Conservation (phyloP, 2,888 invertebrate genomes). For the Neoitamus cyanurus region DNA sequence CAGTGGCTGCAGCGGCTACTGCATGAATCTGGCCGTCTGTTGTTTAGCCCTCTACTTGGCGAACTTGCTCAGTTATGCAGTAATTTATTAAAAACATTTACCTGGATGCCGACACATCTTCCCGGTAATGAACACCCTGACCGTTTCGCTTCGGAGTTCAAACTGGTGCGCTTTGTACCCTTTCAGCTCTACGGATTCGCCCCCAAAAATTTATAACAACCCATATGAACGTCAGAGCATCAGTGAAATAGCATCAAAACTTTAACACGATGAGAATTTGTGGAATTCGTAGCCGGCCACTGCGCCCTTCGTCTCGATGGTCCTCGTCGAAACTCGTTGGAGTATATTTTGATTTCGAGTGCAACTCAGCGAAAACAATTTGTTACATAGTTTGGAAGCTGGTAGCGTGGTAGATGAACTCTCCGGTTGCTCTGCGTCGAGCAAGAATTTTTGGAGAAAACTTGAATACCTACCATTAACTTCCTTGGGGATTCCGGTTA, state of each 20-base stretch:
- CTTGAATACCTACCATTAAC: background rate
- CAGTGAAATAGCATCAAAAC: slow-evolving; percentile 6
- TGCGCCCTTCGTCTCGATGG: background rate
- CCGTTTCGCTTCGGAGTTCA: slow-evolving; percentile 3
- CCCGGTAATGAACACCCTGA: background rate
- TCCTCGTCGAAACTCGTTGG: background rate
- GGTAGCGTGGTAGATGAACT: background rate
- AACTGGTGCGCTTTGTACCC: background rate
- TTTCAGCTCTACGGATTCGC: background rate
- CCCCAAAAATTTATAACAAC: background rate
- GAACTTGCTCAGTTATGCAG: background rate
- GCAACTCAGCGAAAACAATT: slow-evolving; percentile 7
- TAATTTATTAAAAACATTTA: slow-evolving; percentile 21
- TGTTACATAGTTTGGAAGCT: background rate
- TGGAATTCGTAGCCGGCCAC: background rate
- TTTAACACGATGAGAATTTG: slow-evolving; percentile 7
- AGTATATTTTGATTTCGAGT: slow-evolving; percentile 25
- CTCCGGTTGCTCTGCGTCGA: background rate
- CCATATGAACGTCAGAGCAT: background rate
- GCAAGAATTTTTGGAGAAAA: background rate
- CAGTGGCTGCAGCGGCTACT: background rate
- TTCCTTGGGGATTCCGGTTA: background rate
- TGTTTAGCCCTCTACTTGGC: background rate
- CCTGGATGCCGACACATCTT: slow-evolving; percentile 12
- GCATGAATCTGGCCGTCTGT: background rate